Conservation (phyloP, 2,888 invertebrate species). For the Aricia artaxerxes region DNA sequence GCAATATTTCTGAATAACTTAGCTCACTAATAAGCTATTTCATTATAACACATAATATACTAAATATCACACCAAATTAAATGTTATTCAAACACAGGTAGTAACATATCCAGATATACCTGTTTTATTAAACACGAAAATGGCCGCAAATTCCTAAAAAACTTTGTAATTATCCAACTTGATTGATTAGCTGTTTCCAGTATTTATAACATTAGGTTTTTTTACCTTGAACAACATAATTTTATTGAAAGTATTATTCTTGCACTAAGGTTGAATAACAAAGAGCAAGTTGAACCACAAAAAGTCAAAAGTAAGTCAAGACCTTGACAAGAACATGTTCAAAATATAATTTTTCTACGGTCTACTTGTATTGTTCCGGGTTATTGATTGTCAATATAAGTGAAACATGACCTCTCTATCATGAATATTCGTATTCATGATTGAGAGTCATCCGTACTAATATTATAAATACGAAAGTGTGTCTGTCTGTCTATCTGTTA, state of each 20-base stretch:
- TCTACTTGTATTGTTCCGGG: too few relatives aligned
- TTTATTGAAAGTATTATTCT: background rate
- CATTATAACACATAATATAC: background rate
- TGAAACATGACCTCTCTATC: too few relatives aligned
- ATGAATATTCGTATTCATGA: too few relatives aligned
- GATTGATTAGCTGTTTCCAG: conserved; percentile 10
- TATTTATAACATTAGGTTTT: conserved; percentile 14
- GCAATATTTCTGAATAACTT: too few relatives aligned
- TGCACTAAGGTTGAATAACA: background rate
- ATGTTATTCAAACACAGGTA: background rate
- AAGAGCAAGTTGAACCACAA: background rate
- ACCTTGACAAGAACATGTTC: background rate
- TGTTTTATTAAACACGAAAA: background rate
- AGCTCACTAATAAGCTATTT: too few relatives aligned
- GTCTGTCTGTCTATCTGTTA: too few relatives aligned
- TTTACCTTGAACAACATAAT: conserved; percentile 5
- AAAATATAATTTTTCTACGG: background rate
- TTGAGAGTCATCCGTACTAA: too few relatives aligned
- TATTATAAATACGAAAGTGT: too few relatives aligned
- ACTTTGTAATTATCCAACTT: conserved; percentile 5
- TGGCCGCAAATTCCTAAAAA: background rate
- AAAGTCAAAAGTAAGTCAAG: background rate
- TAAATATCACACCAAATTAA: background rate
- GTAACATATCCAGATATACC: conserved; percentile 8
- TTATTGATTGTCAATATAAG: too few relatives aligned